A percentile compares a stretch with the other conserved stretches of the same genome.
Evolutionary conservation across 1,140 invertebrate species (phyloP).

Genomic region (Whitmania pigra): DNA sequence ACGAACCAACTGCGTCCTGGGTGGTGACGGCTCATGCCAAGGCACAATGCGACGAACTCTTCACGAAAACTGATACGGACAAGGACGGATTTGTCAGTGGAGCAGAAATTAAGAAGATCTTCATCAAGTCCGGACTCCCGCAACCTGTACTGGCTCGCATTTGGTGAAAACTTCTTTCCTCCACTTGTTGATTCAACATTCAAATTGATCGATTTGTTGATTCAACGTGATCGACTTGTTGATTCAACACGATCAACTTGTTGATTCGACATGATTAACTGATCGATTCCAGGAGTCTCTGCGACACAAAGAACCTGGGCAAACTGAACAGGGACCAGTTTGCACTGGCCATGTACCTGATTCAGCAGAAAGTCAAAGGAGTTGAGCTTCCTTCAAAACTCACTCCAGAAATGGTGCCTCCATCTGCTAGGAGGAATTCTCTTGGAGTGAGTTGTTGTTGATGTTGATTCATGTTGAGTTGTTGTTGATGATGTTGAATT

Average conservation of each 20-base stretch:
- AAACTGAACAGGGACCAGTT: slow-evolving; percentile 91
- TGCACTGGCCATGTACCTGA: slow-evolving; percentile 96
- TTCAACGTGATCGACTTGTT: no score
- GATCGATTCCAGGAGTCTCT: slow-evolving; percentile 62
- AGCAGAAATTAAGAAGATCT: slow-evolving; percentile 79
- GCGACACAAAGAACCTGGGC: slow-evolving; percentile 92
- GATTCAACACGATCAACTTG: slow-evolving; percentile 19
- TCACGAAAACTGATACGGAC: slow-evolving; percentile 76
- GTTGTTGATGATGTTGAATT: neutral
- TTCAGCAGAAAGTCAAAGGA: slow-evolving; percentile 61
- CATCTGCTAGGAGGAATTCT: slow-evolving; percentile 7
- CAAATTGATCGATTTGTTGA: no score
- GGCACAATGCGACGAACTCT: slow-evolving; percentile 67
- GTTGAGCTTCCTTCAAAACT: slow-evolving; percentile 9
- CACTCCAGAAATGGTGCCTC: slow-evolving; percentile 15
- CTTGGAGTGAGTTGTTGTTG: slow-evolving; percentile 11
- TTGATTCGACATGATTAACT: slow-evolving; percentile 36
- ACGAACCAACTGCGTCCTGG: slow-evolving; percentile 38
- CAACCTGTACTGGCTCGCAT: slow-evolving; percentile 80
- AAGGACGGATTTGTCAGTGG: slow-evolving; percentile 88
- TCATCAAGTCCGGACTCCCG: slow-evolving; percentile 79
- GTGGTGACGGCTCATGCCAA: slow-evolving; percentile 60
- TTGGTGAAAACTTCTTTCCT: slow-evolving; percentile 55
- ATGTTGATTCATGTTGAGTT: neutral
- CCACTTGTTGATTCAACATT: no score